Evolutionary conservation across 2,888 invertebrate species (phyloP).

Genomic region (Scaptomyza reducta): DNA sequence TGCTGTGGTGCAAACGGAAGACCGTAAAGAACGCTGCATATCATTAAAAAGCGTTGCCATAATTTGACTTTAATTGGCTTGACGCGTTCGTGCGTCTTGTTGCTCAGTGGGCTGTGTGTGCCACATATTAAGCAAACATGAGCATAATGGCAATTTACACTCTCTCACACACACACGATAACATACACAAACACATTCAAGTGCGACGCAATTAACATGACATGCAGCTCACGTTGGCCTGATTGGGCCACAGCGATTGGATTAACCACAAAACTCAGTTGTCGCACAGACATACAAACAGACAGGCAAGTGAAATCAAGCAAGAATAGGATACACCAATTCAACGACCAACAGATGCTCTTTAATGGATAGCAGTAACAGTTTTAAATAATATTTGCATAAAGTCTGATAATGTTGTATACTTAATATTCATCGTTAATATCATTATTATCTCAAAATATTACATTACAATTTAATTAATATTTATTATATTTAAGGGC

Average conservation of each 20-base stretch:
- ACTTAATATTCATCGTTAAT: background rate
- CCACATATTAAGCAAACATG: constrained; percentile 77
- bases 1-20: constrained; percentile 6
- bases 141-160: constrained; percentile 75
- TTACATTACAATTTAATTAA: background rate
- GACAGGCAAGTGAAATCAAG: constrained; percentile 52
- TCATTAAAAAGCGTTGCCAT: constrained; percentile 74
- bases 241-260: constrained; percentile 69
- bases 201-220: constrained; percentile 71
- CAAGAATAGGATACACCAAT: background rate
- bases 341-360: constrained; percentile 4
- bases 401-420: background rate
- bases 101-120: constrained; percentile 58
- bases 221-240: constrained; percentile 71
- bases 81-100: constrained; percentile 69
- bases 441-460: background rate
- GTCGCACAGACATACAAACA: constrained; percentile 28
- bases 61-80: constrained; percentile 75
- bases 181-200: constrained; percentile 7
- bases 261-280: constrained; percentile 70
- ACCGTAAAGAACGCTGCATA: constrained; percentile 56
- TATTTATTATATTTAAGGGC: background rate
- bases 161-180: constrained; percentile 24
- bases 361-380: no score
- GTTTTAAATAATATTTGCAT: background rate